phyloP scores from a whole-genome alignment of 1,140 invertebrate genomes.

The Hirudo medicinalis region DNA sequence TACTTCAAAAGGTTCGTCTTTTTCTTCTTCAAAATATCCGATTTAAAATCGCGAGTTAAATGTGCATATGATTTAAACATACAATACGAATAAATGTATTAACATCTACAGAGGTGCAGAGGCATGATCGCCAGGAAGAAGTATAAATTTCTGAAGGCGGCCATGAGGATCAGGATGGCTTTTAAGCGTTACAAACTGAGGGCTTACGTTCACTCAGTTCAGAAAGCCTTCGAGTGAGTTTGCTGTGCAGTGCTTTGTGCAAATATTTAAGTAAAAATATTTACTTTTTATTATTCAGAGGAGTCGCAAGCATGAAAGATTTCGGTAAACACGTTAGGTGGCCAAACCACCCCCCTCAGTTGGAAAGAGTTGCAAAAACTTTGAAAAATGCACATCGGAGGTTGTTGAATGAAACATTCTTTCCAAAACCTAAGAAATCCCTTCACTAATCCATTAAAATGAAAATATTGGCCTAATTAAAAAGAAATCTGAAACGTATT shows the following conservation, averaged over 20 bases:
- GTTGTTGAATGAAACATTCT: conserved; percentile 26
- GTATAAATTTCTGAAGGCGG: conserved; percentile 72
- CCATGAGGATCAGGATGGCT: conserved; percentile 61
- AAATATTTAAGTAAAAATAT: not conserved
- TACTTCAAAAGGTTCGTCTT: conserved; percentile 69
- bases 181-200: conserved; percentile 73
- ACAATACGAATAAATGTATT: not conserved
- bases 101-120: conserved; percentile 53
- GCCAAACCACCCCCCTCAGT: conserved; percentile 60
- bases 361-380: conserved; percentile 46
- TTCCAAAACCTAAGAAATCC: conserved; percentile 72
- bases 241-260: not conserved
- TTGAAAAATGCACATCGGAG: conserved; percentile 37
- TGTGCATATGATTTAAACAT: too few species aligned
- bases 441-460: too few species aligned
- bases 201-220: conserved; percentile 58
- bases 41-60: too few species aligned
- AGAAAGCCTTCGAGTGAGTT: conserved; percentile 49
- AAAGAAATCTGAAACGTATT: not conserved
- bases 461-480: too few species aligned
- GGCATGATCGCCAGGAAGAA: conserved; percentile 63
- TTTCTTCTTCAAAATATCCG: not conserved
- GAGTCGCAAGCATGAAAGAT: not conserved
- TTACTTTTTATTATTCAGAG: not conserved
- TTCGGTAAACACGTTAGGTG: conserved; percentile 61